Conservation (phyloP, 2,113 vertebrate species). For the Actinemys pallida region DNA sequence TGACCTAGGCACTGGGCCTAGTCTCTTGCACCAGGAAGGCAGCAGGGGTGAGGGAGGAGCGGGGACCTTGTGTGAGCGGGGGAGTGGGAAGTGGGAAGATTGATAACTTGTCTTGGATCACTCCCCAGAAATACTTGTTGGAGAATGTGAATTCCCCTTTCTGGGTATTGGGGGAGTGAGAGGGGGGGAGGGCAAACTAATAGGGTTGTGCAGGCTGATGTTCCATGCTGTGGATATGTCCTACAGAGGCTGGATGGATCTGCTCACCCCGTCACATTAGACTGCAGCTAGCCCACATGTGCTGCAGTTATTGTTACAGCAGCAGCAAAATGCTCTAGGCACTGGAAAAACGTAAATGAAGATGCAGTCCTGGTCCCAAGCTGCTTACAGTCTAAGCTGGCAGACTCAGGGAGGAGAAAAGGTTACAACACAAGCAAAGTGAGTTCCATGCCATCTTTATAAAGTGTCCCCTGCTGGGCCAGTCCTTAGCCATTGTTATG, state of each 20-base stretch:
- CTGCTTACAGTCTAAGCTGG: background rate
- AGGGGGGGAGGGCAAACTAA: background rate
- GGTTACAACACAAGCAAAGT: background rate
- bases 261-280: fast-evolving
- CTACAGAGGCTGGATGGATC: background rate
- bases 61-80: background rate
- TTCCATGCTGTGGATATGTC: no score
- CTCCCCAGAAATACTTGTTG: background rate
- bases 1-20: fast-evolving
- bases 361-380: background rate
- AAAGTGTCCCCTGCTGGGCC: background rate
- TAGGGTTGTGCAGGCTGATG: background rate
- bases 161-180: fast-evolving
- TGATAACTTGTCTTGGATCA: background rate
- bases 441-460: background rate
- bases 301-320: background rate
- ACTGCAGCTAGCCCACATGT: background rate
- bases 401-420: background rate
- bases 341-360: background rate
- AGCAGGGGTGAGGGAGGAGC: background rate
- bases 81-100: background rate
- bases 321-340: background rate
- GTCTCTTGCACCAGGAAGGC: background rate
- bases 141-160: background rate
- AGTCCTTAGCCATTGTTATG: no score